Base-by-base conservation (phyloP, 1,140 invertebrate species). In the Agraylea sexmaculata region DNA sequence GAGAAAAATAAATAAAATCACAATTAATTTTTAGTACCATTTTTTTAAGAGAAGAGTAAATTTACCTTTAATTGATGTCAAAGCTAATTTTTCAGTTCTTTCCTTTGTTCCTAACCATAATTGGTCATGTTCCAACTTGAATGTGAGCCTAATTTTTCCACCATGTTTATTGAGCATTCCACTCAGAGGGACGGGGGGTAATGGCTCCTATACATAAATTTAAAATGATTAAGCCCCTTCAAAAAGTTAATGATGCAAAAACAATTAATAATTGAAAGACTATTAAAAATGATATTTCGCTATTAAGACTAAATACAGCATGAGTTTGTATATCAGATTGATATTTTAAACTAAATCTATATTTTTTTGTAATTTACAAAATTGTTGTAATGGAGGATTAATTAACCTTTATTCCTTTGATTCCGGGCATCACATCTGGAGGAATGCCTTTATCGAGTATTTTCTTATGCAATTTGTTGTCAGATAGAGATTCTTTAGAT, bases 61-160 rank as follows among this genome's bases (percentile, higher is more conserved):
- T 48, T 88, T 73, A 64, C 77, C 78, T 68, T 89, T 88, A 47
- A 94, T 92, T 18, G 86, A 84, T 52, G 77, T 83, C 83, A 94
- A 90, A 43, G 82, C 75, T 54, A 94, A 73, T 67, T 93, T 94
- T 53, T 93, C 87, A 48, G 90, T 94, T 51, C 88, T 69, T 66
- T 94, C 88, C 69, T 91, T 93, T 12, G 88, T 93, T 28, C 88
- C 87, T 36, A 93, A 78, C 90, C 90, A 94, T 5, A 94, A 62
- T 59, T 94, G 86, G 62, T 93, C 89, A 42, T 78, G 70, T 62
- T 93, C 89, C 50, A 92, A 67, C 71, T 93, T 94, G 58, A 94
- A 93, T 27, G 89, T 93, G 38, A 94, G 68, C 53, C 89, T 69
- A 32, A 93, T 87, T 75, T 93, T 93, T 1, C 85, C 83, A n/a